These are phyloP conservation scores for Diphyllodes magnificus DNA, from an alignment of 2,113 vertebrate species.

Conservation along the genomic window DNA sequence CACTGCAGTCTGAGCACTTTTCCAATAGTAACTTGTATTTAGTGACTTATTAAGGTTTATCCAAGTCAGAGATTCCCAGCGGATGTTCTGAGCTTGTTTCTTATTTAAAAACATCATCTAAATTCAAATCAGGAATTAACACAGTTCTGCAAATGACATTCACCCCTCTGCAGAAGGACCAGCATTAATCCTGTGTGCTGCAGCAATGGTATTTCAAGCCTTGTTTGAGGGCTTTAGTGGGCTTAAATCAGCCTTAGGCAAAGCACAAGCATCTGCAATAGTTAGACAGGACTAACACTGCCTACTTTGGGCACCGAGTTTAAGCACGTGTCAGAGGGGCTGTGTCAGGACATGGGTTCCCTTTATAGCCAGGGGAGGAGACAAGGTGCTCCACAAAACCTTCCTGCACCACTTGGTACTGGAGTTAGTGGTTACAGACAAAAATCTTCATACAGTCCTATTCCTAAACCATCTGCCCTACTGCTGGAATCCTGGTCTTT, in stretches of 20 bases:
- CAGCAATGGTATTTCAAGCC: neutral
- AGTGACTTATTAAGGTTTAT: conserved; percentile 19
- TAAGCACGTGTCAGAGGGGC: neutral
- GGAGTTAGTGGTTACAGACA: neutral
- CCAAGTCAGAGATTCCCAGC: conserved; percentile 17
- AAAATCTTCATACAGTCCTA: neutral
- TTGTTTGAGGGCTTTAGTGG: neutral
- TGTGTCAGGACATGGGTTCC: rapidly evolving
- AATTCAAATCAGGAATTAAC: conserved; percentile 60
- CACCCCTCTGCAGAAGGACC: conserved; percentile 25
- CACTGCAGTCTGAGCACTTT: neutral
- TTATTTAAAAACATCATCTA: conserved; percentile 50
- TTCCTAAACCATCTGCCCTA: neutral
- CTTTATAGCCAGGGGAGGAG: neutral
- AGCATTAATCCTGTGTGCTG: neutral
- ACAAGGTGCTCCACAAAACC: neutral
- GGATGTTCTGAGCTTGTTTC: conserved; percentile 44
- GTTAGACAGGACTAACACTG: neutral
- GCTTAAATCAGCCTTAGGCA: neutral
- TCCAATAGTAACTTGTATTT: neutral
- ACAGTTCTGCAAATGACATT: conserved; percentile 46
- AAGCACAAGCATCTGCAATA: neutral
- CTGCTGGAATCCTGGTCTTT: neutral
- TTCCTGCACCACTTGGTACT: neutral
- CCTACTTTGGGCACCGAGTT: neutral